Base-by-base conservation (phyloP, 1,140 invertebrate species). In the Zaprionus tsacasi region DNA sequence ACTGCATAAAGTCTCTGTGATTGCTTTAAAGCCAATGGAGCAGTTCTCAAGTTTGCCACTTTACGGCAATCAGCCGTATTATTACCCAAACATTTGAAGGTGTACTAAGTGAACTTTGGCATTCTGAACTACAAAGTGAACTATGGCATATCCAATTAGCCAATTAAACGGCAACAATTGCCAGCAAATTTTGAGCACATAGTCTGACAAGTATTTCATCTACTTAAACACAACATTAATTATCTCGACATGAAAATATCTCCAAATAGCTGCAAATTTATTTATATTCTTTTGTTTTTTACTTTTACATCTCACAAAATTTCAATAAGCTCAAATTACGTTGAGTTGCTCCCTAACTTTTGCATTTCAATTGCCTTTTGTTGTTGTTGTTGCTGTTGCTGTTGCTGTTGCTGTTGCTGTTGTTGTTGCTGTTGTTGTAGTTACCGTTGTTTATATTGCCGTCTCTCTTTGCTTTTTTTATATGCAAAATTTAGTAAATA, bases 401-500 rank as follows among this genome's bases (percentile, higher is more conserved):
- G 11, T 11, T 38, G 1, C 27, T 4, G 0, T 30, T 30, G 27
- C 3, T 30, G 27, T 6, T 6, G 27, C 3, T 30, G 11, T 11
- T 38, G 21, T 30, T 64, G 21, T 67, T 67, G n/a, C 58, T 35
- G 15, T 52, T 56, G 48, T 58, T 38, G 17, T 12, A 40, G 40
- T 35, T 58, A 17, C 36, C 45, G 7, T 58, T n/a, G 21, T 35
- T 56, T 70, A 45, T 45, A 15, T 61, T 66, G 40, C 57, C 35
- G 50, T 59, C 52, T 50, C 43, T 36, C 36, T 61, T 50, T n/a
- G 33, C 33, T 64, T 85, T 45, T 81, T 88, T 72, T 78, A 75
- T 89, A 83, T 89, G 83, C 70, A 88, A 88, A 87, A 83, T 88
- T 83, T 88, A 88, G 83, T 81, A 88, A 88, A 88, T 89, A 88